A percentile compares a stretch with the other conserved stretches of the same genome.
These are phyloP conservation scores for Drosophila rellima DNA, from an alignment of 2,888 invertebrate genomes.

Conservation along the genomic window DNA sequence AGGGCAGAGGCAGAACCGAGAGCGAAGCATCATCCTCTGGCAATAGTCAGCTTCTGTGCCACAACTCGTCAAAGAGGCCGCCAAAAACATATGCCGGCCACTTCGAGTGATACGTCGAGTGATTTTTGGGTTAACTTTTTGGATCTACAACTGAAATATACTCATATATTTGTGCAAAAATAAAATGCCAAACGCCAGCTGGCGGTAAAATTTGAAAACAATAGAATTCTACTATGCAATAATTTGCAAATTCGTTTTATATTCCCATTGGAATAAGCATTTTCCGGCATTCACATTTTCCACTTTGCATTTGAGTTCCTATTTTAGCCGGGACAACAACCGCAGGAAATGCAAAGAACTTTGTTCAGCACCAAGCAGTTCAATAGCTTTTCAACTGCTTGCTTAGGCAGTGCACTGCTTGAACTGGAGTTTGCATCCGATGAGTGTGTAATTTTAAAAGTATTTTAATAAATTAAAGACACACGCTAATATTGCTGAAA, in stretches of 20 bases:
- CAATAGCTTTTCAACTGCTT: slow-evolving; percentile 14
- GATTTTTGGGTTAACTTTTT: slow-evolving; percentile 26
- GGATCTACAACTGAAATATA: slow-evolving; percentile 2
- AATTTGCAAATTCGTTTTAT: slow-evolving; percentile 36
- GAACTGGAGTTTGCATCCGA: not conserved
- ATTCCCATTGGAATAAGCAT: slow-evolving; percentile 40
- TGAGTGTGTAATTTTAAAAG: not conserved
- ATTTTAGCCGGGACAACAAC: slow-evolving; percentile 45
- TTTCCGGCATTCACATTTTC: slow-evolving; percentile 32
- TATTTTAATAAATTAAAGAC: not conserved
- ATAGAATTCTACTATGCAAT: slow-evolving; percentile 12
- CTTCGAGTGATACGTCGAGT: slow-evolving; percentile 14
- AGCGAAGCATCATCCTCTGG: slow-evolving; percentile 34
- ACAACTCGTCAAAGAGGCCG: slow-evolving; percentile 71
- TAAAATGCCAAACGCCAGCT: slow-evolving; percentile 39
- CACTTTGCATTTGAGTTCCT: slow-evolving; percentile 6
- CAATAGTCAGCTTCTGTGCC: slow-evolving; percentile 16
- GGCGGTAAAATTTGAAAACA: slow-evolving; percentile 22
- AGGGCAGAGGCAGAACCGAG: slow-evolving; percentile 56
- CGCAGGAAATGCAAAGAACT: slow-evolving; percentile 15
- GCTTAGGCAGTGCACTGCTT: slow-evolving; percentile 8
- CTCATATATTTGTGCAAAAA: slow-evolving; percentile 3
- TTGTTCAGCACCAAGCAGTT: slow-evolving; percentile 40
- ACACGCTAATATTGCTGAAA: not conserved
- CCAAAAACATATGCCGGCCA: slow-evolving; percentile 61